phyloP scores from a whole-genome alignment of 2,113 vertebrate species.

The Empidonax traillii region DNA sequence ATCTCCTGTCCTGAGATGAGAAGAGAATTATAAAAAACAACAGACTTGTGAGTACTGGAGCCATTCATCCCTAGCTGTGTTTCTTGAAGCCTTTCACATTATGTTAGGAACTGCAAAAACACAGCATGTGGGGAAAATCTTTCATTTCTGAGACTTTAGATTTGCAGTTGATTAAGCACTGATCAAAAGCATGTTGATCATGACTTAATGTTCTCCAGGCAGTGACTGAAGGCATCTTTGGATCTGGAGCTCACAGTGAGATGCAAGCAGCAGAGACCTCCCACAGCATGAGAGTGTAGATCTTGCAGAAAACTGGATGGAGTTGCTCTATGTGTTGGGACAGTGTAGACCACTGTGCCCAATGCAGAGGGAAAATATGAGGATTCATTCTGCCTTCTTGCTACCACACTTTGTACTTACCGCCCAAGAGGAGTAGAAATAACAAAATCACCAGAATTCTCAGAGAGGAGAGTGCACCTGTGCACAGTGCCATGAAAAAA shows the following conservation, averaged over 20 bases:
- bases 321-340: not conserved
- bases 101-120: not conserved
- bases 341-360: no score
- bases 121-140: not conserved
- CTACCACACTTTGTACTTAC: not conserved
- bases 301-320: not conserved
- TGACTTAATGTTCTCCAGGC: not conserved
- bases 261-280: rapidly evolving
- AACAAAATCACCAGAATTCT: not conserved
- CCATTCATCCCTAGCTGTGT: not conserved
- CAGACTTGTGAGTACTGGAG: not conserved
- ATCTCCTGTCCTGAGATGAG: not conserved
- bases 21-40: not conserved
- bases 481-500: not conserved
- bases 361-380: not conserved
- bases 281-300: not conserved
- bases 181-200: not conserved
- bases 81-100: not conserved
- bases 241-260: not conserved
- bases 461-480: not conserved
- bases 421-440: not conserved
- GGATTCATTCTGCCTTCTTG: not conserved
- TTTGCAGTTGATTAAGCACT: not conserved
- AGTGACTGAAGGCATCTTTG: not conserved
- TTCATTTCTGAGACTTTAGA: not conserved